Evolutionary conservation across 2,113 vertebrate species (phyloP).

Genomic region (Alectura lathami): DNA sequence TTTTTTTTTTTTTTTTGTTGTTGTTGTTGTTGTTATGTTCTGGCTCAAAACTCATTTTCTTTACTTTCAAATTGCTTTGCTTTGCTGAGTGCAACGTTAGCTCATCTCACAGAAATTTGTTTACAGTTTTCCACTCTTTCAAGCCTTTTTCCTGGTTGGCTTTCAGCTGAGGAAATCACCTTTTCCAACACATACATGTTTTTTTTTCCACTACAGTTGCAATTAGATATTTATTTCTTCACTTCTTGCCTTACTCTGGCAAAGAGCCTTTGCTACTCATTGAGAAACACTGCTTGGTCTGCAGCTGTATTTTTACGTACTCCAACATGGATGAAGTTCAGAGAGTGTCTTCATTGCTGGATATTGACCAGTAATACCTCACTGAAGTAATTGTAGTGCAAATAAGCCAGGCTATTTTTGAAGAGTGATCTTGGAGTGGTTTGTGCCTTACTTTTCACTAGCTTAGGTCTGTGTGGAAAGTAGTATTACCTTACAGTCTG

Average conservation of each 20-base stretch:
- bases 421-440: not conserved
- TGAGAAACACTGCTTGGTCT: not conserved
- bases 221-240: not conserved
- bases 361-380: not conserved
- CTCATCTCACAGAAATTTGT: slow-evolving; percentile 49
- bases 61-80: slow-evolving; percentile 6
- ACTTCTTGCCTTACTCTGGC: not conserved
- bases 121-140: slow-evolving; percentile 18
- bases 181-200: not conserved
- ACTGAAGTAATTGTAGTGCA: not conserved
- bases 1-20: no score
- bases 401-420: not conserved
- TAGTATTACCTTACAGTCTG: not conserved
- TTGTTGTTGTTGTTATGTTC: no score
- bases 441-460: not conserved
- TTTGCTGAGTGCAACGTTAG: not conserved
- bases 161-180: not conserved
- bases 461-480: not conserved
- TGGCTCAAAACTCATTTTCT: not conserved
- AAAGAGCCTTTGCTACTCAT: not conserved
- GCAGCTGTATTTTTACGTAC: not conserved
- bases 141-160: not conserved
- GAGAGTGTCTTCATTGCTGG: not conserved
- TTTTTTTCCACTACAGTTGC: not conserved
- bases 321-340: not conserved